Conservation (phyloP, 2,113 vertebrate species). For the Todiramphus chloris region DNA sequence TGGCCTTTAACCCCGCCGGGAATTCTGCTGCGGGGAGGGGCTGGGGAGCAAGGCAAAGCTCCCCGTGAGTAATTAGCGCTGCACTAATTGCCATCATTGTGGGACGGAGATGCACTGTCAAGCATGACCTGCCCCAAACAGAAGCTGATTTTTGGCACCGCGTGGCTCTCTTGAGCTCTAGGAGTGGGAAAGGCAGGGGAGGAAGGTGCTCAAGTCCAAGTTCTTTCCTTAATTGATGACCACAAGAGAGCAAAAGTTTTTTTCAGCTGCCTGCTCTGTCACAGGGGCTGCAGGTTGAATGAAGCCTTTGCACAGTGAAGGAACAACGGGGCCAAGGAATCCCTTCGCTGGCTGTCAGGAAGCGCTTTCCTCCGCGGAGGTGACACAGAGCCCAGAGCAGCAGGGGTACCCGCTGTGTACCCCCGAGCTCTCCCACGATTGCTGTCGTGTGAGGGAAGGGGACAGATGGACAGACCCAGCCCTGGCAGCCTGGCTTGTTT, state of each 20-base stretch:
- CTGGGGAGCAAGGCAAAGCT: background rate
- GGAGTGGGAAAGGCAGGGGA: background rate
- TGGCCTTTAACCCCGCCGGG: background rate
- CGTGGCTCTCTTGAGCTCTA: background rate
- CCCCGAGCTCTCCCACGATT: background rate
- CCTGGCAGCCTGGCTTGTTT: background rate
- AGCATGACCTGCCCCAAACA: background rate
- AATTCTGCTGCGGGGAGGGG: background rate
- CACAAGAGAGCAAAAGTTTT: background rate
- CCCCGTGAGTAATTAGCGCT: background rate
- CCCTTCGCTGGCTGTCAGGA: background rate
- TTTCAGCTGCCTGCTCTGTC: background rate
- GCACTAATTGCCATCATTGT: background rate
- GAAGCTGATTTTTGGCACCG: background rate
- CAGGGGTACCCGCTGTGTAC: rapidly evolving
- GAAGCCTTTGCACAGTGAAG: background rate
- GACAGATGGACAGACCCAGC: background rate
- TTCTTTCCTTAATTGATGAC: background rate
- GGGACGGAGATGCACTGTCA: background rate
- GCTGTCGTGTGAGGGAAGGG: rapidly evolving
- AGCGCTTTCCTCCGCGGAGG: background rate
- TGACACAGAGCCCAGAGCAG: background rate
- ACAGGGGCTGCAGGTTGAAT: background rate
- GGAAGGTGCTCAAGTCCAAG: background rate
- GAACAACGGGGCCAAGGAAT: background rate